phyloP scores from a whole-genome alignment of 92 coral and sea anemone species.

The Phenganax stokvisi region DNA sequence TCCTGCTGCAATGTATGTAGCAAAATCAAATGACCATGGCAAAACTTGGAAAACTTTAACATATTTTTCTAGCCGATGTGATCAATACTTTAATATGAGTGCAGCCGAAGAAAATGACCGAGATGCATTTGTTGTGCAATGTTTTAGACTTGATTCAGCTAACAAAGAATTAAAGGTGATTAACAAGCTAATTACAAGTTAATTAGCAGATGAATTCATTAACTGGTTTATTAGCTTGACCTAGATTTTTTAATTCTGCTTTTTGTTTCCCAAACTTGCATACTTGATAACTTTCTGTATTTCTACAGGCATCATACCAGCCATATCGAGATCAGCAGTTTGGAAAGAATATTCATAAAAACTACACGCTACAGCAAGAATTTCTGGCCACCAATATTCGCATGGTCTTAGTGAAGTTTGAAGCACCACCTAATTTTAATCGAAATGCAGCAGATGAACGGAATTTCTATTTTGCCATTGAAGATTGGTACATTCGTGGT shows the following conservation, averaged over 20 bases:
- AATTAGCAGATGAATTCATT: too few species aligned
- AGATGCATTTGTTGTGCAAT: slow-evolving; percentile 63
- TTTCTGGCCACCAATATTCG: slow-evolving; percentile 75
- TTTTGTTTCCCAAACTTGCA: too few species aligned
- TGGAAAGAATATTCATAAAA: slow-evolving; percentile 28
- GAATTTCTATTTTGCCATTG: slow-evolving; percentile 64
- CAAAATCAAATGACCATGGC: slow-evolving; percentile 76
- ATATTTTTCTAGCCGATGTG: slow-evolving; percentile 66
- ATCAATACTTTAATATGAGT: slow-evolving; percentile 59
- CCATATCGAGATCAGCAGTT: slow-evolving; percentile 58
- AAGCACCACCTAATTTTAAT: slow-evolving; percentile 46
- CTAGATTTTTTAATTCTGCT: too few species aligned
- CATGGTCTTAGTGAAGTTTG: slow-evolving; percentile 59
- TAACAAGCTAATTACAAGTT: too few species aligned
- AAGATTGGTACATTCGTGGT: slow-evolving; percentile 68
- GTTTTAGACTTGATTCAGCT: slow-evolving; percentile 58
- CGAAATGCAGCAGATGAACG: slow-evolving; percentile 34
- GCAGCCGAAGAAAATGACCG: slow-evolving; percentile 51
- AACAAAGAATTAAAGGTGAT: slow-evolving; percentile 13
- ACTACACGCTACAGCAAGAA: slow-evolving; percentile 49
- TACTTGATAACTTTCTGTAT: neutral
- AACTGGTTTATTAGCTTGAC: too few species aligned
- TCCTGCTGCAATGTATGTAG: slow-evolving; percentile 87
- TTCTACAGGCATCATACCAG: slow-evolving; percentile 44
- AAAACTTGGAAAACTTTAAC: slow-evolving; percentile 47